Conservation (phyloP, 1,140 invertebrate genomes). For the Caenorhabditis elegans region DNA sequence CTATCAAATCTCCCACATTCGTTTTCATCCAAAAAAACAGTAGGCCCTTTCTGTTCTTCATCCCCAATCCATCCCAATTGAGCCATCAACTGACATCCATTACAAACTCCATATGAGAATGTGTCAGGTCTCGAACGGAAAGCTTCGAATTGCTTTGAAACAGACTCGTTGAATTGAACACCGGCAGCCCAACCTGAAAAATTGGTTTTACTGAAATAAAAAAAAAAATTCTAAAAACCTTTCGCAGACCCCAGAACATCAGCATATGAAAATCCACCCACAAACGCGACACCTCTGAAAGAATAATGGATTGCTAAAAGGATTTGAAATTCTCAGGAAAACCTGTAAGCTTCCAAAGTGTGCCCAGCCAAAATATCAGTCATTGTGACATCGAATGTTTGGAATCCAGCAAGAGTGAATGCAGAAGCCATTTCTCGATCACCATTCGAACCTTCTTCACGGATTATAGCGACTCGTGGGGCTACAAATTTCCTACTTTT, state of each 20-base stretch:
- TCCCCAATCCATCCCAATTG: slow-evolving; percentile 72
- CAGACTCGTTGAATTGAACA: slow-evolving; percentile 75
- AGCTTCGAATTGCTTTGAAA: slow-evolving; percentile 76
- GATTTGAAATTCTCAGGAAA: background rate
- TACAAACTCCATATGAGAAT: slow-evolving; percentile 94
- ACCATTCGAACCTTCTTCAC: slow-evolving; percentile 95
- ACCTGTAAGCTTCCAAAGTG: background rate
- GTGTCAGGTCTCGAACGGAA: slow-evolving; percentile 78
- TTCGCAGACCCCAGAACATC: slow-evolving; percentile 94
- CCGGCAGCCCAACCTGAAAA: slow-evolving; percentile 83
- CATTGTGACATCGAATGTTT: slow-evolving; percentile 84
- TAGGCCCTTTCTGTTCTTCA: background rate
- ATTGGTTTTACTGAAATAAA: background rate
- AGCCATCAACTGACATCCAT: slow-evolving; percentile 93
- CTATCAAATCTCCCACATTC: slow-evolving; percentile 86
- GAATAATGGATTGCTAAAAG: slow-evolving; percentile 68
- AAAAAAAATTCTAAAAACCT: slow-evolving; percentile 68
- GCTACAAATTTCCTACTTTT: slow-evolving; percentile 54
- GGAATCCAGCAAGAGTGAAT: slow-evolving; percentile 85
- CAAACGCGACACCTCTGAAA: slow-evolving; percentile 91
- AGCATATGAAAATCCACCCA: slow-evolving; percentile 95
- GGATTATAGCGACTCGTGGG: slow-evolving; percentile 81
- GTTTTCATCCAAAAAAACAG: slow-evolving; percentile 80
- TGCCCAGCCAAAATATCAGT: slow-evolving; percentile 76
- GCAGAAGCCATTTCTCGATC: slow-evolving; percentile 96